Base-by-base conservation (phyloP, 2,113 vertebrate genomes). In the Oreocharis arfaki region DNA sequence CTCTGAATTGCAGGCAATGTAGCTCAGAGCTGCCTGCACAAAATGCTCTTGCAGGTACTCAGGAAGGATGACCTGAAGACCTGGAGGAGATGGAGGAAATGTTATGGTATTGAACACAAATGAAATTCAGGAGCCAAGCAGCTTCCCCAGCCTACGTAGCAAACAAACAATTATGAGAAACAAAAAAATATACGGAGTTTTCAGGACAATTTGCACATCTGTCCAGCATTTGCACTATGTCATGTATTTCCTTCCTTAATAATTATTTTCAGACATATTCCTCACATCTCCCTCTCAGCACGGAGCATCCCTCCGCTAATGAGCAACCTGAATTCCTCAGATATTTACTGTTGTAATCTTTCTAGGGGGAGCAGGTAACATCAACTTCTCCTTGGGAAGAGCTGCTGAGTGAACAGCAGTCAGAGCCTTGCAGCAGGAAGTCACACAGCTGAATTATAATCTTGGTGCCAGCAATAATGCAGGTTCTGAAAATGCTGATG, bases 1-100 rank as follows among this genome's bases (percentile, higher is more conserved):
- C 79, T 99, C 99, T 16, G 99, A 99, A 89, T 99, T 99, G 90
- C 99, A 99, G 89, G 99, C 99, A 7, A 99, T 99, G 87, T 99
- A 99, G 93, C 99, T 99, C 81, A 99, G 96, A 37, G 99, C 99
- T 13, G 99, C 99, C 96, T 99, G 98, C 3, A 99, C 99, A 86
- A 99, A 99, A 39, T 98, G 97, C 46, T 99, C 99, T 47, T 98
- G 98, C 87, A 99, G 97, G 93, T 99, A 99, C 95, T 99, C 98
- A 7, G 99, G 99, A 14, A 99, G 98, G 91, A 99, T 99, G 35
- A 99, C 98, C 95, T 99, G 99, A 84, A 99, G 98, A 84, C 99
- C 99, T 99, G 78, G 65, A 85, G 77, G 77, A 83, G 49, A 79
- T 80, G 81, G 37, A 32, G 68, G 33, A 80, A 42, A 61, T 75